Evolutionary conservation across 2,113 vertebrate species (phyloP).

Genomic region (Chaenogobius annularis): DNA sequence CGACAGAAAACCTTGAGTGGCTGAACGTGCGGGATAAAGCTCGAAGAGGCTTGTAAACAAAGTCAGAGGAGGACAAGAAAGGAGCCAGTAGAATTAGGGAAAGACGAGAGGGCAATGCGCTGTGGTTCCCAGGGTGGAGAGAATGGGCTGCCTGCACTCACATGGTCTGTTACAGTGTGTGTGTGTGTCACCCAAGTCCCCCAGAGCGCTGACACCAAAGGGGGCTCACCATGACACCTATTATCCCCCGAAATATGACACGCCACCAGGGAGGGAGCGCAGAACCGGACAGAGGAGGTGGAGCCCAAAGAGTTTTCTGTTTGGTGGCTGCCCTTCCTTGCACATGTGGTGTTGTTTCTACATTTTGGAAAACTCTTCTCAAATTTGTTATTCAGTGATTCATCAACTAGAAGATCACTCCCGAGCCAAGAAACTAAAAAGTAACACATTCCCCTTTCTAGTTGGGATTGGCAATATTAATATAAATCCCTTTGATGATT

Average conservation of each 20-base stretch:
- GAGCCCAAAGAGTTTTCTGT: conserved; percentile 16
- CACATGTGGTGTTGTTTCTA: conserved; percentile 8
- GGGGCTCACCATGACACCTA: conserved; percentile 62
- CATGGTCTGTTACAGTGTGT: conserved; percentile 51
- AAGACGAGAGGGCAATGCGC: conserved; percentile 57
- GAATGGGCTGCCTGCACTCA: conserved; percentile 74
- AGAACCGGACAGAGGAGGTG: conserved; percentile 25
- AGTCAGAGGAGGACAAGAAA: conserved; percentile 29
- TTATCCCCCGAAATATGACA: conserved; percentile 75
- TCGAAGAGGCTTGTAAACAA: conserved; percentile 14
- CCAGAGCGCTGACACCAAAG: conserved; percentile 65
- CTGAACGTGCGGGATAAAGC: conserved; percentile 23
- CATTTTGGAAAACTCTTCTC: background rate
- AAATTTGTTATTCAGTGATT: no score
- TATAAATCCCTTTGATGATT: no score
- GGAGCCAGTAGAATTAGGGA: conserved; percentile 40
- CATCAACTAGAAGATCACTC: no score
- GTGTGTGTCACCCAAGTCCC: conserved; percentile 58
- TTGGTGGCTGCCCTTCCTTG: conserved; percentile 19
- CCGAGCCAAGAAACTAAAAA: no score
- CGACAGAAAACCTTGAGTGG: conserved; percentile 12
- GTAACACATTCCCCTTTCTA: no score
- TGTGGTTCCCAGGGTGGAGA: conserved; percentile 74
- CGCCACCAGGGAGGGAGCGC: conserved; percentile 70
- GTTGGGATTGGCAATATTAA: no score